Base-by-base conservation (phyloP, 1,140 invertebrate species). In the Calephelis virginiensis region DNA sequence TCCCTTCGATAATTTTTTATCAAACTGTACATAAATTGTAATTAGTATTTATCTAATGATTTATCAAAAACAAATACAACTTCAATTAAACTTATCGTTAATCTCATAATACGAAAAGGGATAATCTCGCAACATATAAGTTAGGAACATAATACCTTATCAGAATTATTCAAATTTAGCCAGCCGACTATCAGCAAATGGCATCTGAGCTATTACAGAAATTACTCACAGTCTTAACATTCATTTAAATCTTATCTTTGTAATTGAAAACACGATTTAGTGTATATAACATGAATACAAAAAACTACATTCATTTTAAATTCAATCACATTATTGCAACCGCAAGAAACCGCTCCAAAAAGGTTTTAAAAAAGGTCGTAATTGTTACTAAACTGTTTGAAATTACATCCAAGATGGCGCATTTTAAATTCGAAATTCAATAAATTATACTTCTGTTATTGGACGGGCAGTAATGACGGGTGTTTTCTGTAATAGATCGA, bases 231-330 rank as follows among this genome's bases (percentile, higher is more conserved):
- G 60, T 74, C 69, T 67, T 66, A 72, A 73, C 71, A 71, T 75
- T 68, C 66, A 77, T 78, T 79, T 73, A 75, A 75, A 69, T 69
- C 70, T 80, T 83, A 87, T 87, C 82, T 85, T 70, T 28, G 69
- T 82, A 84, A 86, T 84, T 81, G 82, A 84, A 86, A 86, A 83
- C 83, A 81, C 77, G 78, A 80, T 66, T 71, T 79, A 78, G 80
- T 28, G 28, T 81, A 64, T 77, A 72, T 75, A 64, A 49, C 61
- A 77, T 88, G 81, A 81, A 83, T 85, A 84, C 79, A 85, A 85
- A 83, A 80, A 81, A 73, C 72, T 74, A 12, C 53, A 37, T 37
- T 6, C 53, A 59, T 59, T 59, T 59, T 59, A 10, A 59, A 59
- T 59, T 59, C 53, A 59, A 59, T 59, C 53, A 59, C 28, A 37